Conservation (phyloP, 2,113 vertebrate species). For the Platysternon megacephalum region DNA sequence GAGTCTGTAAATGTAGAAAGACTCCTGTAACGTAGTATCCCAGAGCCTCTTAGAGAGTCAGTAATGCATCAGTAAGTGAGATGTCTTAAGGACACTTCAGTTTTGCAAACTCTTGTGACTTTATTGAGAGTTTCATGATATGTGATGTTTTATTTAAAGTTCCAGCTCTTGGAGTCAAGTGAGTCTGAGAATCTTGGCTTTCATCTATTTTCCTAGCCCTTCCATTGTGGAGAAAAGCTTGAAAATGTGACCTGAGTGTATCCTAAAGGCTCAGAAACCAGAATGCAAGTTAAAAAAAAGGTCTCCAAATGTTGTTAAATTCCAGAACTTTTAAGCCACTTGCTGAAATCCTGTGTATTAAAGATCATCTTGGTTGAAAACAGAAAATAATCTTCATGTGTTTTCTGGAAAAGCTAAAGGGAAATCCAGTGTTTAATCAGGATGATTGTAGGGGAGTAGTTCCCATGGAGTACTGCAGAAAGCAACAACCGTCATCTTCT, state of each 20-base stretch:
- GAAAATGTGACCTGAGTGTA: background rate
- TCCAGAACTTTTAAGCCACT: background rate
- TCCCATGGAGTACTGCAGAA: background rate
- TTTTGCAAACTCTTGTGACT: background rate
- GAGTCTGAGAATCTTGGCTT: background rate
- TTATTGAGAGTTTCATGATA: background rate
- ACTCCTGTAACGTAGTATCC: background rate
- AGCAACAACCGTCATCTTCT: background rate
- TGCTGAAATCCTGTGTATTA: background rate
- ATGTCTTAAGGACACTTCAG: background rate
- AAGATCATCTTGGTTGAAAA: background rate
- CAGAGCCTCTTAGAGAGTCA: background rate
- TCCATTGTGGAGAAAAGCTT: background rate
- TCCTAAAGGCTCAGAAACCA: background rate
- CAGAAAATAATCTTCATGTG: background rate
- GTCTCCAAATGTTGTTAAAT: background rate
- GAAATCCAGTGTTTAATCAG: background rate
- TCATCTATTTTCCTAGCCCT: background rate
- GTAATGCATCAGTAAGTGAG: background rate
- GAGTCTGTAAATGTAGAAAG: background rate
- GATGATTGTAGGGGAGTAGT: background rate
- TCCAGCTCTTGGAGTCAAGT: background rate
- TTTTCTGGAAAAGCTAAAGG: background rate
- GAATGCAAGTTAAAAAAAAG: background rate
- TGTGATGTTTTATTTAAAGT: background rate